A percentile compares a stretch with the other conserved stretches of the same genome.
These are phyloP conservation scores for Gasterosteus nipponicus DNA, from an alignment of 2,113 vertebrate genomes.

Conservation along the genomic window DNA sequence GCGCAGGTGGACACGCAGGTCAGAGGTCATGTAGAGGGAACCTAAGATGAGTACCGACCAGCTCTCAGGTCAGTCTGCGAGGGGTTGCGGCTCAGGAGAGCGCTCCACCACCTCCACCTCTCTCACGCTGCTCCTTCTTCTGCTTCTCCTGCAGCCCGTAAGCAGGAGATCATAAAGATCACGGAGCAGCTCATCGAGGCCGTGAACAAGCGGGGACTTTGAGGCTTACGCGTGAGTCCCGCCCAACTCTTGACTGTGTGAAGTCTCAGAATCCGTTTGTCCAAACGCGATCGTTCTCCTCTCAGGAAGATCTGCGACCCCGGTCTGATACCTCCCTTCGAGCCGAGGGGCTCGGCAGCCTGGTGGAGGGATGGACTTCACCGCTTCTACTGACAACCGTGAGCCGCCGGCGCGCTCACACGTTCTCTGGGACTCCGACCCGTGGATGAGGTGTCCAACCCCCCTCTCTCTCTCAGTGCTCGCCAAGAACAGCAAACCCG, in stretches of 20 bases:
- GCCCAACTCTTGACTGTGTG: no score
- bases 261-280: no score
- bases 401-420: constrained; percentile 70
- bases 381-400: constrained; percentile 97
- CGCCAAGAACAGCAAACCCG: constrained; percentile 95
- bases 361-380: constrained; percentile 99
- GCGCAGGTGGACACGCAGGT: not conserved
- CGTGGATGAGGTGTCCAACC: not conserved
- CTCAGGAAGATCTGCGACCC: constrained; percentile 97
- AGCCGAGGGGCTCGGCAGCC: constrained; percentile 94
- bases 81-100: no score
- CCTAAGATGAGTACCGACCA: constrained; percentile 30
- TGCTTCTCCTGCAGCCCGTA: constrained; percentile 83
- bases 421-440: not conserved
- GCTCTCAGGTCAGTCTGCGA: constrained; percentile 38
- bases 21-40: not conserved
- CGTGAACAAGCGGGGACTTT: constrained; percentile 96
- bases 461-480: constrained; percentile 80
- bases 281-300: not conserved
- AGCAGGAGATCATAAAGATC: constrained; percentile 98
- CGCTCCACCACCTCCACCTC: no score
- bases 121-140: constrained; percentile 8
- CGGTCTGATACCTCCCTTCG: constrained; percentile 94
- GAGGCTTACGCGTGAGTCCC: constrained; percentile 95
- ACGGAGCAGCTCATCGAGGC: constrained; percentile 97